Evolutionary conservation across 2,113 vertebrate species (phyloP), one percentile per base, ranked within the genome.

Genomic region (Lepus americanus): DNA sequence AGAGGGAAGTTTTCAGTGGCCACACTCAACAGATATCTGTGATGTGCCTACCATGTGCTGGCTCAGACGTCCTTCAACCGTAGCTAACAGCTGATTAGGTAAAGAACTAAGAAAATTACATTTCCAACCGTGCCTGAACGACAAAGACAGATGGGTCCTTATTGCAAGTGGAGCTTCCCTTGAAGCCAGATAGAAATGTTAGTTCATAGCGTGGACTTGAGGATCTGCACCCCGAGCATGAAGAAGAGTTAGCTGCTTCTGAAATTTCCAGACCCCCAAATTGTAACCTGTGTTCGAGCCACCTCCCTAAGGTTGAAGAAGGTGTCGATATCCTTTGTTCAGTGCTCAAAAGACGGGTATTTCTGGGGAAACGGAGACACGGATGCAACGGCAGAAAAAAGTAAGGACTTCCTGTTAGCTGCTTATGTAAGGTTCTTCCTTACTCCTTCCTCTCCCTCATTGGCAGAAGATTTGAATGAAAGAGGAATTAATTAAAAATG

Each of bases 221-320:
- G 27, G 55, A 81, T 33, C 19, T 73, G 44, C 7, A 73, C 29
- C 94, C 80, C 44, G 87, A 89, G 61, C 10, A 59, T n/a, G 61
- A 61, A 66, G 72, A 16, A 92, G 92, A 94, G 84, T 29, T 61
- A 88, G 4, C n/a, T 92, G 39, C 66, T 79, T 90, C 63, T 51
- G 29, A 87, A 78, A 61, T 76, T 77, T 79, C 29, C 33, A 79
- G 33, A 59, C 44, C 27, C 11, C 69, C 53, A 31, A 81, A 39
- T 86, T 59, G 17, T 4, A 39, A 22, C 23, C 5, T 66, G 19
- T 5, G 7, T 27, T 51, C 16, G 19, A 33, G 5, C 29, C 44
- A 14, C 13, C 22, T 44, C 29, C 19, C 66, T 53, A n/a, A 90
- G 27, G 23, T 49, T 27, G 36, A 59, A 36, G 33, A 22, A 87